A percentile compares a stretch with the other conserved stretches of the same genome.
Conservation (phyloP, 2,888 invertebrate species). For the Conistra vaccinii region DNA sequence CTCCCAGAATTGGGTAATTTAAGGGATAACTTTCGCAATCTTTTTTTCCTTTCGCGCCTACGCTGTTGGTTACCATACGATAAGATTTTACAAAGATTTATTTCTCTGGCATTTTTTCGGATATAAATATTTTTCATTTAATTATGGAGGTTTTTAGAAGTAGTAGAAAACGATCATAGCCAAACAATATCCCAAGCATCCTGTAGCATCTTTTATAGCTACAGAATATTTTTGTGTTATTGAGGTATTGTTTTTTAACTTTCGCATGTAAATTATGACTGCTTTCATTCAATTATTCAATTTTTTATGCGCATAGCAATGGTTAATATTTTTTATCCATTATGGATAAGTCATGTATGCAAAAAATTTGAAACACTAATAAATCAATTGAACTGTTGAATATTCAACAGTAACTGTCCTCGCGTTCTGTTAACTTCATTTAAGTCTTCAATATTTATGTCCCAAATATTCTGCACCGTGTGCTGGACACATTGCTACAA, state of each 20-base stretch:
- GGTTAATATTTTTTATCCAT: background rate
- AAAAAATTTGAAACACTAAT: background rate
- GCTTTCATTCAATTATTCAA: background rate
- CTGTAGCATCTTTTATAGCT: background rate
- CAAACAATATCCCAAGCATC: background rate
- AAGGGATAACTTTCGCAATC: conserved; percentile 40
- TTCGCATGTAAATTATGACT: background rate
- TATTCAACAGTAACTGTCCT: background rate
- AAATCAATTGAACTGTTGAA: conserved; percentile 13
- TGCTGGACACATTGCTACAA: conserved; percentile 22
- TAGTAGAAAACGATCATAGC: background rate
- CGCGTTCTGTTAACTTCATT: conserved; percentile 2
- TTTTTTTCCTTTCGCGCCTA: conserved; percentile 13
- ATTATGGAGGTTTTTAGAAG: background rate
- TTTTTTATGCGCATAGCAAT: background rate
- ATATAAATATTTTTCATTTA: background rate
- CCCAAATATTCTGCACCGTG: conserved; percentile 25
- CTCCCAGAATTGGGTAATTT: conserved; percentile 51
- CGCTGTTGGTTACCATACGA: conserved; percentile 6
- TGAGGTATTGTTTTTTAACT: background rate
- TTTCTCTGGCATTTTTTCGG: background rate
- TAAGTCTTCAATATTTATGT: conserved; percentile 18
- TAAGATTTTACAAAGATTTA: background rate
- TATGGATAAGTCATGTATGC: background rate
- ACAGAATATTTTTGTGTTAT: background rate